Percentiles rank a stretch among this genome's conserved stretches.
phyloP scores from a whole-genome alignment of 2,888 invertebrate species.

The Ornithoptera priamus region DNA sequence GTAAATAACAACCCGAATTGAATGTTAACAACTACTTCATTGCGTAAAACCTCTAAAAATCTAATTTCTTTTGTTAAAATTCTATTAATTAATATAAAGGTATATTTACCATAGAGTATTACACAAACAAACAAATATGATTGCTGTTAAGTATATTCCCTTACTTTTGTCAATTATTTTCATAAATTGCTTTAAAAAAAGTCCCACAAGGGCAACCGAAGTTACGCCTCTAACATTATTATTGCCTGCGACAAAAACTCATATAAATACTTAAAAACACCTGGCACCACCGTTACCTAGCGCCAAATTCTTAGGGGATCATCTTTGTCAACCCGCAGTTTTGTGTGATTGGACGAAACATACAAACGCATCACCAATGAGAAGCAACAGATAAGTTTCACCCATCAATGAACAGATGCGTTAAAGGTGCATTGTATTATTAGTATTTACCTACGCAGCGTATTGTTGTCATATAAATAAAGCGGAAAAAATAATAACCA shows the following conservation, averaged over 20 bases:
- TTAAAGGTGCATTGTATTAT: constrained; percentile 56
- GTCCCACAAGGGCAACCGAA: constrained; percentile 1
- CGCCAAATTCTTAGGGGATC: constrained; percentile 48
- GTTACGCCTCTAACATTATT: constrained; percentile 19
- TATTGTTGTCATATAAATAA: constrained; percentile 44
- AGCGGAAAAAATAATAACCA: constrained; percentile 47
- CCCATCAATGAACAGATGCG: constrained; percentile 59
- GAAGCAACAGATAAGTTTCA: constrained; percentile 52
- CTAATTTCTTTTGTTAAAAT: no score
- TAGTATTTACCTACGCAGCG: constrained; percentile 46
- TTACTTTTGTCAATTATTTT: background rate
- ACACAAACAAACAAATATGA: background rate
- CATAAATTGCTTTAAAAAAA: background rate
- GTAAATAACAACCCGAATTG: no score
- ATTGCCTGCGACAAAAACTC: constrained; percentile 12
- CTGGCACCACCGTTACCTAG: constrained; percentile 34
- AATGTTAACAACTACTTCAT: no score
- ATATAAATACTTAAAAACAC: constrained; percentile 31
- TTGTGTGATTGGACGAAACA: constrained; percentile 54
- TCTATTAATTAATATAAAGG: background rate
- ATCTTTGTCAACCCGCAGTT: constrained; percentile 45
- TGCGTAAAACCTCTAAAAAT: no score
- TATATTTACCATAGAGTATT: background rate
- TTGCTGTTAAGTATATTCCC: background rate
- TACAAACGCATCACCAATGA: constrained; percentile 37